These are phyloP conservation scores for Psephotus haematonotus DNA, from an alignment of 2,113 vertebrate genomes.

Conservation along the genomic window DNA sequence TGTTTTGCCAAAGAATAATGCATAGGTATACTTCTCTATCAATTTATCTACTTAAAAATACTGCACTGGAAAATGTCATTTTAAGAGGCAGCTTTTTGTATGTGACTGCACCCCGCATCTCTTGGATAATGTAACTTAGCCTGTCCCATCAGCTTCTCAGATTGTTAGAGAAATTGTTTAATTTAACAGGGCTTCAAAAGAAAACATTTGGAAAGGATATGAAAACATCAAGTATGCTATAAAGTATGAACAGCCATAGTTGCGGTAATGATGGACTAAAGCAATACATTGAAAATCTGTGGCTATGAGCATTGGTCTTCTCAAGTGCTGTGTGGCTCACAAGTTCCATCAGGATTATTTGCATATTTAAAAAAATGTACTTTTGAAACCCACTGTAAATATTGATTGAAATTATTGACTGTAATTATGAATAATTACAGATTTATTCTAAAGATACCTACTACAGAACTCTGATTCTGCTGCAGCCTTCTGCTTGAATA, in stretches of 20 bases:
- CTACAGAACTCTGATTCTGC: not conserved
- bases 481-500: not conserved
- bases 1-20: not conserved
- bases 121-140: not conserved
- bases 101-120: not conserved
- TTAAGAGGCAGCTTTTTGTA: not conserved
- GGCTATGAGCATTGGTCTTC: not conserved
- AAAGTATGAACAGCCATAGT: not conserved
- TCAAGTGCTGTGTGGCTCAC: not conserved
- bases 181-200: not conserved
- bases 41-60: not conserved
- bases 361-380: not conserved
- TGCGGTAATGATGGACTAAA: not conserved
- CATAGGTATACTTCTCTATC: not conserved
- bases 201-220: not conserved
- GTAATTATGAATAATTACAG: not conserved
- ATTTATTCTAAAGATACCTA: not conserved
- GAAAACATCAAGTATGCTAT: not conserved
- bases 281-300: not conserved
- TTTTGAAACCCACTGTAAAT: not conserved
- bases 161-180: not conserved
- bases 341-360: not conserved
- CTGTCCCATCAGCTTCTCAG: not conserved
- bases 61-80: not conserved
- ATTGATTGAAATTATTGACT: not conserved